Base-by-base conservation (phyloP, 2,888 invertebrate species). In the Neoascia interrupta region DNA sequence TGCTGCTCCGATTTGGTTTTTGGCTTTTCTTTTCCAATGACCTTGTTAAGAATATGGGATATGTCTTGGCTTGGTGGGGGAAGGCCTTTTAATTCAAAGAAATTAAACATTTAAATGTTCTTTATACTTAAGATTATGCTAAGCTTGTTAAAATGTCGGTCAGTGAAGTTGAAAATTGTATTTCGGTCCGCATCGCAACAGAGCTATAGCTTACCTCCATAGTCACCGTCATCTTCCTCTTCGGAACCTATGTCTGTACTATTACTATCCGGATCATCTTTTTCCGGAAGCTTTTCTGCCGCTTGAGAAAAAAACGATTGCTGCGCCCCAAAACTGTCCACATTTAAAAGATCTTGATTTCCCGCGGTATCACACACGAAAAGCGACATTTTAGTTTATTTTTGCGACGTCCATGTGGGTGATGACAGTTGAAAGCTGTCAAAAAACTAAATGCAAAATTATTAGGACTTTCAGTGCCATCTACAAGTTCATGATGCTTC, bases 361-460 rank as follows among this genome's bases (percentile, higher is more conserved):
- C 87, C 87, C n/a, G 74, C 70, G 1, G 85, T 84, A 75, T 88
- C 88, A 5, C 86, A 36, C 31, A 85, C 82, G 82, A 87, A 88
- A 11, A 87, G 81, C 47, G 86, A 83, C 87, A 88, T 86, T 68
- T 3, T 74, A 56, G 15, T 2, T 26, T 5, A 11, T 16, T 21
- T 28, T 19, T 15, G 11, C 15, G 19, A 10, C 5, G 4, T 5
- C 54, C 61, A 61, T 61, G 61, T 28, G 61, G 15, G 8, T 5
- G 8, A 10, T 37, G 49, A 26, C 37, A 34, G 13, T 5, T 1
- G 2, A 31, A 0, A n/a, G 8, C 8, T 31, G 26, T 26, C 26
- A 18, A 11, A 11, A 1, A 3, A 53, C 10, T 5, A 16, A 16
- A 8, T 37, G 4, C 10, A 3, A 8, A 23, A 6, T 6, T 13